A percentile compares a stretch with the other conserved stretches of the same genome.
Conservation (phyloP, 1,140 invertebrate genomes). For the Pollicipes pollicipes region DNA sequence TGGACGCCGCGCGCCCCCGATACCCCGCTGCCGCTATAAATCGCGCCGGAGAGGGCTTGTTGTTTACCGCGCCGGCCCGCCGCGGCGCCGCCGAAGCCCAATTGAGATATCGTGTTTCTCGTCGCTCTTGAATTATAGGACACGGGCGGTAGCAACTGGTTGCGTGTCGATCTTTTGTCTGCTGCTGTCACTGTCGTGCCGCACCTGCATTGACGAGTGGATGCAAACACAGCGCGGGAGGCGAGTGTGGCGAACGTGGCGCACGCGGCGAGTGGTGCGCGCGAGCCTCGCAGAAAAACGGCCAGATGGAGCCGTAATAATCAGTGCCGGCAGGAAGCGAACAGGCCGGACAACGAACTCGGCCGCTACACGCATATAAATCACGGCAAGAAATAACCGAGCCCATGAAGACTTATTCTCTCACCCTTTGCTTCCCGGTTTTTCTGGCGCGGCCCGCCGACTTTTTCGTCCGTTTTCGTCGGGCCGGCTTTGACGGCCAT, state of each 20-base stretch:
- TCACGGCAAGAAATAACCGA: background rate
- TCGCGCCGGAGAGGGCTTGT: background rate
- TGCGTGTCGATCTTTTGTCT: background rate
- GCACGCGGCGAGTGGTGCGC: too few relatives aligned
- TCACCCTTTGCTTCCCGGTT: background rate
- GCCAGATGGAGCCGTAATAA: background rate
- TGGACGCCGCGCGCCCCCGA: background rate
- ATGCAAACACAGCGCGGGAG: background rate
- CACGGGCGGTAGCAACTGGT: background rate
- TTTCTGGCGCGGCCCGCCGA: background rate
- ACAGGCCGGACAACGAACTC: background rate
- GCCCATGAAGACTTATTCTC: slow-evolving; percentile 1
- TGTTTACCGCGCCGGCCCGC: background rate
- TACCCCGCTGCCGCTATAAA: background rate
- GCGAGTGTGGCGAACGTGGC: too few relatives aligned
- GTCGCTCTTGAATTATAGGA: background rate
- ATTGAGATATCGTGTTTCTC: background rate
- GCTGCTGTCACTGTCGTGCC: background rate
- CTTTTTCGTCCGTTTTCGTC: slow-evolving; percentile 1
- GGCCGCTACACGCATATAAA: background rate
- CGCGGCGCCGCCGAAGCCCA: background rate
- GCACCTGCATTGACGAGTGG: background rate
- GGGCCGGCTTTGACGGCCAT: background rate
- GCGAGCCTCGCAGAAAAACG: background rate
- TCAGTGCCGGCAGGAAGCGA: background rate